Conservation (phyloP, 1,140 invertebrate genomes). For the Pteromalus puparum region DNA sequence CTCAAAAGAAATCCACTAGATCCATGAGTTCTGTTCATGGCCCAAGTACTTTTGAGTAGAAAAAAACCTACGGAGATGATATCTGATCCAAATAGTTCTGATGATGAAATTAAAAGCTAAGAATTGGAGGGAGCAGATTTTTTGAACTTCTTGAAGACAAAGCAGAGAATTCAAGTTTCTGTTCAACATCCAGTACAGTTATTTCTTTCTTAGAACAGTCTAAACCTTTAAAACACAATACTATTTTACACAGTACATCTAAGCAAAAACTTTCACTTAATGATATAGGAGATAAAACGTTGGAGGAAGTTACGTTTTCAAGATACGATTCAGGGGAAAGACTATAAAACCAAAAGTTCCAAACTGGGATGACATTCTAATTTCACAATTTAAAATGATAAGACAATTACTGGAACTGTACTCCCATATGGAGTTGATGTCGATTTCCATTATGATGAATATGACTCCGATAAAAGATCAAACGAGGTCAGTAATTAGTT, state of each 20-base stretch:
- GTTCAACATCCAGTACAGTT: slow-evolving; percentile 81
- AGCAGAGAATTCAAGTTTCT: slow-evolving; percentile 82
- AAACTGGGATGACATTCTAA: slow-evolving; percentile 38
- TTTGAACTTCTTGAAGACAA: slow-evolving; percentile 85
- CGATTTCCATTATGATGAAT: slow-evolving; percentile 48
- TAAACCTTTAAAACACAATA: slow-evolving; percentile 67
- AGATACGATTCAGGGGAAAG: not conserved
- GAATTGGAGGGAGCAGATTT: slow-evolving; percentile 79
- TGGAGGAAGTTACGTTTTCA: slow-evolving; percentile 42
- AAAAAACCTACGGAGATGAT: slow-evolving; percentile 34
- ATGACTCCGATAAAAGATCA: slow-evolving; percentile 34
- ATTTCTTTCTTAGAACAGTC: slow-evolving; percentile 76
- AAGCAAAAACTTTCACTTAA: slow-evolving; percentile 50
- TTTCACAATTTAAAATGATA: slow-evolving; percentile 41
- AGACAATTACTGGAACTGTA: slow-evolving; percentile 32
- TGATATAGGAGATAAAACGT: slow-evolving; percentile 37
- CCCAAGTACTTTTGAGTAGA: slow-evolving; percentile 26
- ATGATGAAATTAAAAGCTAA: slow-evolving; percentile 69
- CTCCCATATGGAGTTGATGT: slow-evolving; percentile 54
- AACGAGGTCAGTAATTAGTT: slow-evolving; percentile 21
- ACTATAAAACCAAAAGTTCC: not conserved
- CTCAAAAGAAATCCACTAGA: slow-evolving; percentile 58
- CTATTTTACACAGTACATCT: slow-evolving; percentile 54
- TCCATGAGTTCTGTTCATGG: slow-evolving; percentile 31
- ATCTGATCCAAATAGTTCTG: slow-evolving; percentile 72